Evolutionary conservation across 2,797 vertebrate genomes (phyloP).

Genomic region (Cuculus canorus): DNA sequence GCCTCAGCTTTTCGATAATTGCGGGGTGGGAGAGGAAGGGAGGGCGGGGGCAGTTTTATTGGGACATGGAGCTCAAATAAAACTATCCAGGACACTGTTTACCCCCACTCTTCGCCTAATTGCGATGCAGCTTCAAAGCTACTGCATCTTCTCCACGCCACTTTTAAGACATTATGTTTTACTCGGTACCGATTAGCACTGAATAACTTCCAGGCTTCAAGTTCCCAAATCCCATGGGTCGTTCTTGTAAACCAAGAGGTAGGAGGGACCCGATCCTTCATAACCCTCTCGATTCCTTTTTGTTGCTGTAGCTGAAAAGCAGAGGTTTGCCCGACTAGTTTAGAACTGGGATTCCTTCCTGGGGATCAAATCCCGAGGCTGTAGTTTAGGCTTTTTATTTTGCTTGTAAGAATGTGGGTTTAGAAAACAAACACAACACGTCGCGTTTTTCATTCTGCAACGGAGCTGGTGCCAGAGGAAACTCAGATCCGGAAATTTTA

Average conservation of each 20-base stretch:
- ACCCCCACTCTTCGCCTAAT: neutral
- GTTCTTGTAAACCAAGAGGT: neutral
- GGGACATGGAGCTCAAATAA: conserved; percentile 30
- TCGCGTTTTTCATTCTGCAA: neutral
- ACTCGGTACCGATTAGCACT: neutral
- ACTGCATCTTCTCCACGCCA: neutral
- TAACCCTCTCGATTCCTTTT: neutral
- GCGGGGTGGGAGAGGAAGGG: conserved; percentile 30
- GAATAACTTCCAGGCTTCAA: neutral
- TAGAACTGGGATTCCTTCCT: neutral
- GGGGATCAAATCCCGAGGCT: neutral
- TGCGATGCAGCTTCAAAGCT: conserved; percentile 26
- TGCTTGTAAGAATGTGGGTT: neutral
- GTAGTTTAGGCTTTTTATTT: neutral
- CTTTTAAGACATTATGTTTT: neutral
- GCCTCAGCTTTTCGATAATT: conserved; percentile 68
- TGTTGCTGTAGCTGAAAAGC: neutral
- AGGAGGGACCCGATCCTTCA: neutral
- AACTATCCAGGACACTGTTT: conserved; percentile 13
- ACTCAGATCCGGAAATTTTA: neutral
- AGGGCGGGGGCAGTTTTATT: neutral
- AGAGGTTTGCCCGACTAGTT: neutral
- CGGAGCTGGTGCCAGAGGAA: neutral
- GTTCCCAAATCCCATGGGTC: neutral
- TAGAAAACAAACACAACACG: conserved; percentile 22